phyloP scores from a whole-genome alignment of 1,140 invertebrate species.

The Plectrocnemia conspersa region DNA sequence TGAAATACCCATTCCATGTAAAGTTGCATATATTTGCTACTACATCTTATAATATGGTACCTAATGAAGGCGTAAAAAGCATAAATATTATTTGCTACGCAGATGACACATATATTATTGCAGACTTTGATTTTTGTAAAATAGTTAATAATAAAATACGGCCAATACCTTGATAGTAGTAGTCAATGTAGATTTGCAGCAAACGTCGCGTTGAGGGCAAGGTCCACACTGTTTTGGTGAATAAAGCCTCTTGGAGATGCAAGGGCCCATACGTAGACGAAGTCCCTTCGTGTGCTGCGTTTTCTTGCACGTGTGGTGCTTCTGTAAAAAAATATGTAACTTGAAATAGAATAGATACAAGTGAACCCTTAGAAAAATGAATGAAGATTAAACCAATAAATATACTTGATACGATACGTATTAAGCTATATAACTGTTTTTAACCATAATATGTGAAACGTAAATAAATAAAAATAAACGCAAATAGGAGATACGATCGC shows the following conservation, averaged over 20 bases:
- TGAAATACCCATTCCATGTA: too few species aligned
- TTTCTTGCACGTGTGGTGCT: conserved; percentile 61
- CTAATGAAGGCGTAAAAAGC: not conserved
- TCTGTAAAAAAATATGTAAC: conserved; percentile 44
- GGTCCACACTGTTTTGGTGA: conserved; percentile 60
- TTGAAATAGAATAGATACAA: not conserved
- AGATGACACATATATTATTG: not conserved
- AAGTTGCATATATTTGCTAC: too few species aligned
- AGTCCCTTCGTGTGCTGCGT: conserved; percentile 54
- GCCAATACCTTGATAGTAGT: conserved; percentile 52
- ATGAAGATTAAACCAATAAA: too few species aligned
- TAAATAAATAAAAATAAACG: too few species aligned
- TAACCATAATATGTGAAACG: too few species aligned
- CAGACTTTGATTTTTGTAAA: not conserved
- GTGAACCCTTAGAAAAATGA: not conserved
- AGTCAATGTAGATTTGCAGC: conserved; percentile 56
- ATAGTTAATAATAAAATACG: not conserved
- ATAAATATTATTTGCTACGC: not conserved
- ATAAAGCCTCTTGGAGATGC: conserved; percentile 57
- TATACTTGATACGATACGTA: too few species aligned
- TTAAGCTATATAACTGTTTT: too few species aligned
- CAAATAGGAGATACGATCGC: too few species aligned
- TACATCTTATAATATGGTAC: not conserved
- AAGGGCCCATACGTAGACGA: conserved; percentile 57
- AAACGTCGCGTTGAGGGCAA: conserved; percentile 50